A percentile compares a stretch with the other conserved stretches of the same genome.
Evolutionary conservation across 30 jellyfish, hydroid and myxozoan species (phyloP).

Genomic region (Aurelia sp.): DNA sequence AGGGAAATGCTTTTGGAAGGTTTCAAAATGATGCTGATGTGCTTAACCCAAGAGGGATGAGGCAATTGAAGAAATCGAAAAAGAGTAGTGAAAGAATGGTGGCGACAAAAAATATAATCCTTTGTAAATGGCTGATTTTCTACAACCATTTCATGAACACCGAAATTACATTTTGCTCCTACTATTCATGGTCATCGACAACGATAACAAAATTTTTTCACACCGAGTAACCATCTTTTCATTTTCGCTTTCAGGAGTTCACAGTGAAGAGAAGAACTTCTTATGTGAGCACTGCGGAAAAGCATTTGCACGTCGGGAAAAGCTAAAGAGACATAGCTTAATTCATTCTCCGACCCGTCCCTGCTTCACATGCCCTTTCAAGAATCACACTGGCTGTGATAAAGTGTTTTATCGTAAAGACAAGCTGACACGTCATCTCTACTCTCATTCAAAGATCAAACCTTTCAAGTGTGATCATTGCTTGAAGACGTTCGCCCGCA

Average conservation of each 20-base stretch:
- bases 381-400: conserved; percentile 98
- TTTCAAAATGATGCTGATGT: too few relatives aligned
- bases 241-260: conserved; percentile 47
- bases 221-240: neutral
- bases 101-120: too few relatives aligned
- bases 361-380: conserved; percentile 91
- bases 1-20: too few relatives aligned
- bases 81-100: too few relatives aligned
- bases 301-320: conserved; percentile 92
- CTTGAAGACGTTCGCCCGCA: conserved; percentile 89
- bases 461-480: conserved; percentile 97
- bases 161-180: too few relatives aligned
- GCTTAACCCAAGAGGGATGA: too few relatives aligned
- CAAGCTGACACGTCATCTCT: conserved; percentile 92
- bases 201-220: neutral
- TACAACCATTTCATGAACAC: too few relatives aligned
- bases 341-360: conserved; percentile 96
- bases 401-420: conserved; percentile 92
- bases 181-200: too few relatives aligned
- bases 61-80: too few relatives aligned
- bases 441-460: conserved; percentile 93
- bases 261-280: conserved; percentile 81
- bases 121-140: too few relatives aligned
- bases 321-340: conserved; percentile 84
- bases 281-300: conserved; percentile 88